phyloP scores from a whole-genome alignment of 2,113 vertebrate species.

The Malurus cyaneus region DNA sequence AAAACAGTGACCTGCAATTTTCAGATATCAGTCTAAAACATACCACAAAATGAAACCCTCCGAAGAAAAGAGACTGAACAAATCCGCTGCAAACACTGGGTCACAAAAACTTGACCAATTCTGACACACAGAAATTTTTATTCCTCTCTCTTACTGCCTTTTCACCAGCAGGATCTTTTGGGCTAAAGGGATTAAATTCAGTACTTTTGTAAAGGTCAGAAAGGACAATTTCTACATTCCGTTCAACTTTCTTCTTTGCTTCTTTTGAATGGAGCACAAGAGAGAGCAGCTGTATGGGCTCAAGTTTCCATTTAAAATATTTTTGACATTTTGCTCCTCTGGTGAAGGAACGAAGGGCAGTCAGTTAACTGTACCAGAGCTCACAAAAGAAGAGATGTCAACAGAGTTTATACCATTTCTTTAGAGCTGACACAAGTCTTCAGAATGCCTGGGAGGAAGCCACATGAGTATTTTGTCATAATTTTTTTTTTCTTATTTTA shows the following conservation, averaged over 20 bases:
- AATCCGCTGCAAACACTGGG: not conserved
- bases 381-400: conserved; percentile 14
- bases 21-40: not conserved
- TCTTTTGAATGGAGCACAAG: not conserved
- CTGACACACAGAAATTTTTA: not conserved
- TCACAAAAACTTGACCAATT: conserved; percentile 23
- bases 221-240: not conserved
- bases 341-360: not conserved
- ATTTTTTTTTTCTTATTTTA: not conserved
- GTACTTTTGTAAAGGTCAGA: conserved; percentile 35
- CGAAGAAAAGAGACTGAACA: not conserved
- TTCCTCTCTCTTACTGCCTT: not conserved
- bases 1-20: not conserved
- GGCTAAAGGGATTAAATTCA: conserved; percentile 38
- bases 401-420: not conserved
- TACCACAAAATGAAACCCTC: not conserved
- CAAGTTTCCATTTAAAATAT: conserved; percentile 25
- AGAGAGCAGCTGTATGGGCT: not conserved
- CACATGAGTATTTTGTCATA: not conserved
- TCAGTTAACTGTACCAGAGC: not conserved
- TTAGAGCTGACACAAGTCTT: not conserved
- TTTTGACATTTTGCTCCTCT: conserved; percentile 38
- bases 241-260: conserved; percentile 13
- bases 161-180: not conserved
- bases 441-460: not conserved